phyloP scores from a whole-genome alignment of 2,797 vertebrate species.

The Syngnathus acus region DNA sequence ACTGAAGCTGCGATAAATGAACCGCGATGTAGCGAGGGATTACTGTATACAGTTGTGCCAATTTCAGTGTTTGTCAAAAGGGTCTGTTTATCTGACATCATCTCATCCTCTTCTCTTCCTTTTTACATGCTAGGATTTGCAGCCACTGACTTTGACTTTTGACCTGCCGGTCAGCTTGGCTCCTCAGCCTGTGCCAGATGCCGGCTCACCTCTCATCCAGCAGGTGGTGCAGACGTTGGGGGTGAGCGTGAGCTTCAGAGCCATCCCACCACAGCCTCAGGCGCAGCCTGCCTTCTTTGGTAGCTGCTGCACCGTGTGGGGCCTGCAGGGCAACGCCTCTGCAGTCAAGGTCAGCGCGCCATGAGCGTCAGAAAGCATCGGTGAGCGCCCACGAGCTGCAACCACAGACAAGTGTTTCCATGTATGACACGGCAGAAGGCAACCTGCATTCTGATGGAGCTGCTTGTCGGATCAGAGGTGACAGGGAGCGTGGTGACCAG shows the following conservation, averaged over 20 bases:
- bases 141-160: slow-evolving; percentile 73
- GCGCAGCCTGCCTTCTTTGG: slow-evolving; percentile 64
- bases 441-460: slow-evolving; percentile 67
- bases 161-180: slow-evolving; percentile 69
- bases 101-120: background rate
- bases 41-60: background rate
- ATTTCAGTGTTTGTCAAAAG: slow-evolving; percentile 28
- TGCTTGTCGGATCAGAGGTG: slow-evolving; percentile 67
- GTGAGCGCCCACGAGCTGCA: background rate
- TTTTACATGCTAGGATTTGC: slow-evolving; percentile 60
- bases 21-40: too few relatives aligned
- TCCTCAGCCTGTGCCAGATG: slow-evolving; percentile 65
- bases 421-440: slow-evolving; percentile 60
- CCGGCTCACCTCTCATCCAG: slow-evolving; percentile 69
- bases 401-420: background rate
- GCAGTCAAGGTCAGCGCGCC: slow-evolving; percentile 62
- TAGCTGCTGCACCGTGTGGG: slow-evolving; percentile 70
- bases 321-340: slow-evolving; percentile 65
- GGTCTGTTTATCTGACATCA: slow-evolving; percentile 2
- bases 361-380: background rate
- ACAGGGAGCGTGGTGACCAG: slow-evolving; percentile 59
- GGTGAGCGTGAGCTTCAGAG: slow-evolving; percentile 70
- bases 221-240: slow-evolving; percentile 71
- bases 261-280: slow-evolving; percentile 44
- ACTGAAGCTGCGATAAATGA: too few relatives aligned